Evolutionary conservation across 2,113 vertebrate species (phyloP), one percentile per base, ranked within the genome.

Genomic region (Syngnathus floridae): DNA sequence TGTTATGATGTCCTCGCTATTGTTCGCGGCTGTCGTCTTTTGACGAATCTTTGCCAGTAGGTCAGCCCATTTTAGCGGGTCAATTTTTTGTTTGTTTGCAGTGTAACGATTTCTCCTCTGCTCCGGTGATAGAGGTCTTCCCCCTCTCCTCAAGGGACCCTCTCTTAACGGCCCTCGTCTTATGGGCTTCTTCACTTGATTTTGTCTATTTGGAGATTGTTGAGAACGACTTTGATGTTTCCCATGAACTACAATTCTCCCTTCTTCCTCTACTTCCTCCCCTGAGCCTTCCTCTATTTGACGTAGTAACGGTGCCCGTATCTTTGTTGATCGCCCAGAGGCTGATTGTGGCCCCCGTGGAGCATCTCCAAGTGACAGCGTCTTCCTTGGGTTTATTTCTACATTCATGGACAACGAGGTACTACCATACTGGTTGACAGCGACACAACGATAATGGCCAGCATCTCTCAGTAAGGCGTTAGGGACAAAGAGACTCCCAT

Each of bases 31-130:
- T 71, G 77, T 16, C 17, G 88, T 92, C 78, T 87, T 95, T 37
- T 93, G 92, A 19, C 94, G 93, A 6, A 98, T 95, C 51, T 94
- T 93, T 72, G 94, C 93, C 68, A 97, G 83, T 80, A 97, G 91
- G 37, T 92, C 89, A 1, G 95, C 95, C 95, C 95, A 98, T n/a
- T 88, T 93, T 65, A 92, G 83, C 0, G 95, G 94, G 71, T 94
- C 92, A 71, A 98, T 93, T 69, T 92, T 93, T 60, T 93, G 93
- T 78, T 84, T 94, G 26, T 91, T 90, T 76, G 91, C 60, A 49
- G 90, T 87, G 14, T 93, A 89, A 2, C 55, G 89, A n/a, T 90
- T 84, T 69, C 91, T 88, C 1, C 91, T 93, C 67, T 91, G 90
- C 0, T 93, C 90, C 40, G 69, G 35, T 62, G 71, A 73, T 38